A percentile compares a stretch with the other conserved stretches of the same genome.
Conservation (phyloP, 2,797 vertebrate genomes). For the Enteromius treurensis region DNA sequence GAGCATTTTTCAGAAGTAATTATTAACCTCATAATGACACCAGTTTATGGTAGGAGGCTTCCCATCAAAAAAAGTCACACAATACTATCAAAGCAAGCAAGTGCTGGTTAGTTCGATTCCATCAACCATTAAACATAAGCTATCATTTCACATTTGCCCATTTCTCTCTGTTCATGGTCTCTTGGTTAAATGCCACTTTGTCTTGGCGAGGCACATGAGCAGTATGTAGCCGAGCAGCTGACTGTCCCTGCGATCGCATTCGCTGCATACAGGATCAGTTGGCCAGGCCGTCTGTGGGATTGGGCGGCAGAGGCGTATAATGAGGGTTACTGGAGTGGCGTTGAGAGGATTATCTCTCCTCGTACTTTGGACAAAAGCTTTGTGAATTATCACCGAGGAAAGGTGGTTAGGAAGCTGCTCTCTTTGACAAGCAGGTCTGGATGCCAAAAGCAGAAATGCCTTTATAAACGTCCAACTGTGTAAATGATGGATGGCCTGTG, state of each 20-base stretch:
- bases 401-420: conserved; percentile 35
- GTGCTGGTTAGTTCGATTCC: conserved; percentile 25
- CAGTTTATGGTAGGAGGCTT: conserved; percentile 13
- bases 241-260: conserved; percentile 45
- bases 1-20: conserved; percentile 44
- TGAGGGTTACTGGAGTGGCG: conserved; percentile 52
- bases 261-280: conserved; percentile 51
- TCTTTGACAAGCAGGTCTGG: conserved; percentile 49
- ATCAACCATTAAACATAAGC: conserved; percentile 34
- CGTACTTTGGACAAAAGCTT: conserved; percentile 53
- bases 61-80: conserved; percentile 25
- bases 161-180: conserved; percentile 39
- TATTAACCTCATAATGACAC: conserved; percentile 44
- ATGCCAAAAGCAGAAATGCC: conserved; percentile 44
- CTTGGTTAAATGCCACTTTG: conserved; percentile 55
- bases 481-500: conserved; percentile 50
- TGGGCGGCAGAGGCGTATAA: conserved; percentile 47
- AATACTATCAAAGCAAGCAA: conserved; percentile 30
- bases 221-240: conserved; percentile 45
- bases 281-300: conserved; percentile 38
- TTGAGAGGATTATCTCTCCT: conserved; percentile 50
- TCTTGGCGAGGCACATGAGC: conserved; percentile 40
- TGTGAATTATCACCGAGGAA: conserved; percentile 29
- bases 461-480: conserved; percentile 47
- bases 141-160: conserved; percentile 36